These are phyloP conservation scores for Salminus brasiliensis DNA, from an alignment of 2,113 vertebrate species.

Conservation along the genomic window DNA sequence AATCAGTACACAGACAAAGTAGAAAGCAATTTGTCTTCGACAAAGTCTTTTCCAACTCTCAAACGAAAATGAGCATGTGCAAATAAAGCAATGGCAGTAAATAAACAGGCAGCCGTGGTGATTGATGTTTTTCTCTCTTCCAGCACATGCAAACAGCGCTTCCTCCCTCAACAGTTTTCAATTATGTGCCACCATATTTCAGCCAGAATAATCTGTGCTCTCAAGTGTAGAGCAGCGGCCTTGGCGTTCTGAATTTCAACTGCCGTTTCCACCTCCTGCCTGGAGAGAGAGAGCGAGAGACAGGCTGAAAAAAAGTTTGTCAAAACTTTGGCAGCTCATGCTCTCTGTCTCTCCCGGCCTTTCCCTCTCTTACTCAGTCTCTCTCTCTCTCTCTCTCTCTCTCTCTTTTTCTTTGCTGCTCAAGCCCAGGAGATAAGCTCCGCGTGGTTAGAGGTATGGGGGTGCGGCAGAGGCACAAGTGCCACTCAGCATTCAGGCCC, in stretches of 20 bases:
- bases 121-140: constrained; percentile 39
- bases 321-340: constrained; percentile 54
- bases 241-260: constrained; percentile 38
- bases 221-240: constrained; percentile 27
- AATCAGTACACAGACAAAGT: constrained; percentile 26
- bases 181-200: constrained; percentile 40
- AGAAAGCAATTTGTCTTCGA: constrained; percentile 36
- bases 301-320: constrained; percentile 42
- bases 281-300: constrained; percentile 1
- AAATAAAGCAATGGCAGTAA: constrained; percentile 29
- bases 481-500: constrained; percentile 51
- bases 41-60: constrained; percentile 13
- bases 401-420: constrained; percentile 29
- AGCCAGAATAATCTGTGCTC: constrained; percentile 33
- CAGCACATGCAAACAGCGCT: constrained; percentile 40
- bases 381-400: constrained; percentile 17
- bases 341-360: constrained; percentile 13
- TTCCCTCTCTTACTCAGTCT: no score
- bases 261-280: constrained; percentile 5
- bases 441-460: constrained; percentile 41
- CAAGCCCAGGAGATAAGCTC: constrained; percentile 62
- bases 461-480: constrained; percentile 30
- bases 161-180: constrained; percentile 26
- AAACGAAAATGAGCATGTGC: constrained; percentile 34
- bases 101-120: constrained; percentile 35